Conservation (phyloP, 2,797 vertebrate species). For the Melanotaenia pygmaea region DNA sequence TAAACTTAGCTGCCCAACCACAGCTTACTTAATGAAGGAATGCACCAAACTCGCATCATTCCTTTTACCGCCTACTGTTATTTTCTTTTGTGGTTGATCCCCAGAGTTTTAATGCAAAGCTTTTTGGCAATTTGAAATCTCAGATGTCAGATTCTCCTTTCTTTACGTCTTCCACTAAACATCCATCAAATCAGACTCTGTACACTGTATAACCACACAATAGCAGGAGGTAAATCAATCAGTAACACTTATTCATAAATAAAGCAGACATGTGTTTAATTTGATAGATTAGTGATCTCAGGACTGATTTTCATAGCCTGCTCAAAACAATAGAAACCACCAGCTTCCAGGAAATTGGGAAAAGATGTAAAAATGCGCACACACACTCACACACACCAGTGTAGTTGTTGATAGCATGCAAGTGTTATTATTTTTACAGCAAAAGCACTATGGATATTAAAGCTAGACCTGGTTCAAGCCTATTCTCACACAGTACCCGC, state of each 20-base stretch:
- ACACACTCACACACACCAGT: slow-evolving; percentile 17
- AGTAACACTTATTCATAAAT: slow-evolving; percentile 27
- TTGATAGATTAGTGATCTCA: slow-evolving; percentile 43
- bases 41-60: background rate
- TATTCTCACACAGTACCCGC: slow-evolving; percentile 26
- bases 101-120: slow-evolving; percentile 16
- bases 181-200: slow-evolving; percentile 25
- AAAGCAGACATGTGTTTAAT: slow-evolving; percentile 24
- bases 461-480: slow-evolving; percentile 3
- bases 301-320: slow-evolving; percentile 35
- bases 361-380: slow-evolving; percentile 9
- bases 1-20: background rate
- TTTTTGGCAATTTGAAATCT: slow-evolving; percentile 36
- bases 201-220: slow-evolving; percentile 21
- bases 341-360: slow-evolving; percentile 36
- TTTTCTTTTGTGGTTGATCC: slow-evolving; percentile 28
- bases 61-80: background rate
- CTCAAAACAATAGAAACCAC: slow-evolving; percentile 39
- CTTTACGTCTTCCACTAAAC: slow-evolving; percentile 24
- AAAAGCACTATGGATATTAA: slow-evolving; percentile 11
- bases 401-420: background rate
- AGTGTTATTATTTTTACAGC: slow-evolving; percentile 25
- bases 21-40: slow-evolving; percentile 7
- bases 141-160: slow-evolving; percentile 18
- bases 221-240: slow-evolving; percentile 26